Conservation (phyloP, 1,140 invertebrate species). For the Chironomus tepperi region DNA sequence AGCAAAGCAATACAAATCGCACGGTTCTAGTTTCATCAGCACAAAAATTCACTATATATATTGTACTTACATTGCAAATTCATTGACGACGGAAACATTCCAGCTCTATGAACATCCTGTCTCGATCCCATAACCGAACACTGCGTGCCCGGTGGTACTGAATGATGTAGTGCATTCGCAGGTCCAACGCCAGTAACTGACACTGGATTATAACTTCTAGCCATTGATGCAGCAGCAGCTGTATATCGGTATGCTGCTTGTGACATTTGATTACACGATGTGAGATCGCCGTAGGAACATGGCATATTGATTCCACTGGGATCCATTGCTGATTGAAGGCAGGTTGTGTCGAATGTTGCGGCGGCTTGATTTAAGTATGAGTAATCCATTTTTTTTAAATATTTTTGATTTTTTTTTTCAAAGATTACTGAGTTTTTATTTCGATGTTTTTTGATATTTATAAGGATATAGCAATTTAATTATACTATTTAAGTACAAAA, state of each 20-base stretch:
- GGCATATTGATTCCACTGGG: constrained; percentile 55
- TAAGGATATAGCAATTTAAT: too few species aligned
- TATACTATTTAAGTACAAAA: too few species aligned
- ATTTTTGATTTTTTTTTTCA: background rate
- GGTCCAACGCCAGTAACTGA: constrained; percentile 38
- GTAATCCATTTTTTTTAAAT: constrained; percentile 60
- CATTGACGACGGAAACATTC: constrained; percentile 54
- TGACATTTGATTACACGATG: constrained; percentile 79
- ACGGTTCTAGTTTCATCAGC: too few species aligned
- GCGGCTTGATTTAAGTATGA: constrained; percentile 62
- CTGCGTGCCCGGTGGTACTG: constrained; percentile 42
- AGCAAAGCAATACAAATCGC: background rate
- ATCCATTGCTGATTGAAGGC: constrained; percentile 53
- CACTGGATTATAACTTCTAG: constrained; percentile 41
- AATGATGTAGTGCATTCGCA: constrained; percentile 42
- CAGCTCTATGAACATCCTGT: constrained; percentile 48
- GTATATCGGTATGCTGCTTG: constrained; percentile 63
- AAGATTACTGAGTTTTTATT: too few species aligned
- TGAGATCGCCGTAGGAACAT: constrained; percentile 72
- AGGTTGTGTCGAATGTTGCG: constrained; percentile 55
- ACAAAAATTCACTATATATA: too few species aligned
- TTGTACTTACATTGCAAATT: constrained; percentile 57
- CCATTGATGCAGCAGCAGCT: constrained; percentile 48
- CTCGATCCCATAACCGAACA: constrained; percentile 51
- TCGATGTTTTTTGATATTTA: too few species aligned